Evolutionary conservation across 37 sponge, comb jelly and placozoan genomes (phyloP).

Genomic region (Geodia barretti): DNA sequence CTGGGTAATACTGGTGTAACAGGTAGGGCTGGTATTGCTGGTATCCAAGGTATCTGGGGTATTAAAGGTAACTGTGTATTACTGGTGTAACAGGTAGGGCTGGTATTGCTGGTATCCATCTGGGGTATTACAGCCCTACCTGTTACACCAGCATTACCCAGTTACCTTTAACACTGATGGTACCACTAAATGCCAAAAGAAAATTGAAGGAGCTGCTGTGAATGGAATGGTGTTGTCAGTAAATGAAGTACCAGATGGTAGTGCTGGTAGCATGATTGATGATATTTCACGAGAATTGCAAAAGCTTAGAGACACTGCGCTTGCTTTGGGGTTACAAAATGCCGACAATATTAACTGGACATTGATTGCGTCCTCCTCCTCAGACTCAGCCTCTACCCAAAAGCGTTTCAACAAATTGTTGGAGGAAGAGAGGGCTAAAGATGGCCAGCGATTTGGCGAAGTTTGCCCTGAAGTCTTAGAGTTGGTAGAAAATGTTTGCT

Average conservation of each 20-base stretch:
- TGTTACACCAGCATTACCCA: too few species aligned
- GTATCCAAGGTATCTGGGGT: too few species aligned
- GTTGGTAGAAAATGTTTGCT: constrained; percentile 40
- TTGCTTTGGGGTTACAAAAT: constrained; percentile 27
- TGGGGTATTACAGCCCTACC: too few species aligned
- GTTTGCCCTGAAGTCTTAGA: constrained; percentile 7
- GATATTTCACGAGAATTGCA: constrained; percentile 52
- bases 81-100: too few species aligned
- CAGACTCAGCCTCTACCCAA: constrained; percentile 60
- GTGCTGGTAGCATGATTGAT: constrained; percentile 6
- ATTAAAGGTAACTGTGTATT: too few species aligned
- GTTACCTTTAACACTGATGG: constrained; percentile 52
- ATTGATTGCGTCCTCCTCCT: constrained; percentile 40
- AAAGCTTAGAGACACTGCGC: constrained; percentile 33
- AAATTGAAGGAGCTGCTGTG: constrained; percentile 16
- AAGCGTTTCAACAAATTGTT: constrained; percentile 48
- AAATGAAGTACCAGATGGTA: constrained; percentile 33
- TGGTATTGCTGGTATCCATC: too few species aligned
- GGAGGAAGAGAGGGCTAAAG: constrained; percentile 30
- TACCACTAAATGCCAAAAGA: constrained; percentile 25
- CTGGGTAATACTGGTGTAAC: too few species aligned
- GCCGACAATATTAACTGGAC: constrained; percentile 61
- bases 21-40: too few species aligned
- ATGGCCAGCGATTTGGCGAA: constrained; percentile 24
- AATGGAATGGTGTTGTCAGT: constrained; percentile 38